These are phyloP conservation scores for Telmatochromis sp. DNA, from an alignment of 2,113 vertebrate genomes.

Conservation along the genomic window DNA sequence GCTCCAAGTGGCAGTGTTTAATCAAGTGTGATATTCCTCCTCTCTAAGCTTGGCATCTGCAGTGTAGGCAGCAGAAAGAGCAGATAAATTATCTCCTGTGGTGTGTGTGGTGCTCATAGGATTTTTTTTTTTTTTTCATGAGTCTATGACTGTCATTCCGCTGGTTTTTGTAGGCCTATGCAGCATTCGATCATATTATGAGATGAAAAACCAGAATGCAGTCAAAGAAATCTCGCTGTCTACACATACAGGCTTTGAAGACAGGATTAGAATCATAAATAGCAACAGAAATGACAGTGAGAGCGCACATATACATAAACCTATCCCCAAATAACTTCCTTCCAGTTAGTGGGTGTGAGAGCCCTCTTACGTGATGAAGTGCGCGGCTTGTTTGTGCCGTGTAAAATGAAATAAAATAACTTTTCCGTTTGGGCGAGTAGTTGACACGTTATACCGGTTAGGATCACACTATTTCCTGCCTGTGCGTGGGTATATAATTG, in stretches of 20 bases:
- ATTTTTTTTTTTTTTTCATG: background rate
- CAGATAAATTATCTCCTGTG: background rate
- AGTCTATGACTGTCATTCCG: background rate
- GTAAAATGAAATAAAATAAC: background rate
- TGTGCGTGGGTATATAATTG: background rate
- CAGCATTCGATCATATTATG: background rate
- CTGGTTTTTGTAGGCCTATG: background rate
- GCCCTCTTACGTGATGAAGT: background rate
- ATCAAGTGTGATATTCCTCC: conserved; percentile 50
- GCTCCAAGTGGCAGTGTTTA: conserved; percentile 46
- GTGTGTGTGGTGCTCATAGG: background rate
- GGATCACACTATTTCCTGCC: background rate
- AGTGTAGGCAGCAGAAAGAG: conserved; percentile 27
- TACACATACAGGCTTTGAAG: background rate
- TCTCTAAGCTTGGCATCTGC: conserved; percentile 30
- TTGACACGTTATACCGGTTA: background rate
- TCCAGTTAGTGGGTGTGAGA: background rate
- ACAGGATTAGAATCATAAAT: conserved; percentile 26
- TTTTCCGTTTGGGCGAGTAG: background rate
- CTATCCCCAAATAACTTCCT: background rate
- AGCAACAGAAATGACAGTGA: background rate
- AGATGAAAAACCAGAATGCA: conserved; percentile 2
- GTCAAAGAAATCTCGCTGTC: background rate
- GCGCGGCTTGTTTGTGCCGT: background rate
- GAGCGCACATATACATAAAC: background rate